Conservation (phyloP, 2,888 invertebrate genomes). For the Gnatocerus cornutus region DNA sequence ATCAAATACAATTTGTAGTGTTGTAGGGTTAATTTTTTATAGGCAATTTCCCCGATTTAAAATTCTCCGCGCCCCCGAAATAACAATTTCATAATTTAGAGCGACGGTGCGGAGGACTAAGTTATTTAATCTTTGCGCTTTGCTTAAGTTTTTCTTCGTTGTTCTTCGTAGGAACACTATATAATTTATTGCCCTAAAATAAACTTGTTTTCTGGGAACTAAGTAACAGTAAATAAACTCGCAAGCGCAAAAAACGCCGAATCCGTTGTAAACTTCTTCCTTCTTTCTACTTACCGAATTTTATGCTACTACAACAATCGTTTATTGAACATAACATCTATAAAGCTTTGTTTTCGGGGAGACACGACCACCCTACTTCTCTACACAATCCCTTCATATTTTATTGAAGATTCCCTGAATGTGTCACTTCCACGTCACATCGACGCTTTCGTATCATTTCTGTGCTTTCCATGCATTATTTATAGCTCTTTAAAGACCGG, state of each 20-base stretch:
- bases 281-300: conserved; percentile 5
- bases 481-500: conserved; percentile 40
- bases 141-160: conserved; percentile 22
- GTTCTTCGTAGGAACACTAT: conserved; percentile 19
- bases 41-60: neutral
- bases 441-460: conserved; percentile 39
- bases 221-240: conserved; percentile 40
- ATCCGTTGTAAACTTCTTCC: conserved; percentile 32
- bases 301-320: conserved; percentile 6
- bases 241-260: conserved; percentile 17
- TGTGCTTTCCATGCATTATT: conserved; percentile 46
- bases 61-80: neutral
- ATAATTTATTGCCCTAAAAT: conserved; percentile 40
- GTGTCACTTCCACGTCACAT: conserved; percentile 51
- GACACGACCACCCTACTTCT: conserved; percentile 3
- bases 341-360: conserved; percentile 25
- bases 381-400: conserved; percentile 43
- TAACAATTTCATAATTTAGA: conserved; percentile 18
- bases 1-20: conserved; percentile 6
- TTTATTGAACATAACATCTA: conserved; percentile 29
- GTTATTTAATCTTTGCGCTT: conserved; percentile 12
- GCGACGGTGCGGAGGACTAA: conserved; percentile 4
- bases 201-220: conserved; percentile 37
- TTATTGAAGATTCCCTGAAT: conserved; percentile 50
- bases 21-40: neutral